Percentiles rank a stretch among this genome's conserved stretches.
phyloP scores from a whole-genome alignment of 1,140 invertebrate genomes.

The Proales similis region DNA sequence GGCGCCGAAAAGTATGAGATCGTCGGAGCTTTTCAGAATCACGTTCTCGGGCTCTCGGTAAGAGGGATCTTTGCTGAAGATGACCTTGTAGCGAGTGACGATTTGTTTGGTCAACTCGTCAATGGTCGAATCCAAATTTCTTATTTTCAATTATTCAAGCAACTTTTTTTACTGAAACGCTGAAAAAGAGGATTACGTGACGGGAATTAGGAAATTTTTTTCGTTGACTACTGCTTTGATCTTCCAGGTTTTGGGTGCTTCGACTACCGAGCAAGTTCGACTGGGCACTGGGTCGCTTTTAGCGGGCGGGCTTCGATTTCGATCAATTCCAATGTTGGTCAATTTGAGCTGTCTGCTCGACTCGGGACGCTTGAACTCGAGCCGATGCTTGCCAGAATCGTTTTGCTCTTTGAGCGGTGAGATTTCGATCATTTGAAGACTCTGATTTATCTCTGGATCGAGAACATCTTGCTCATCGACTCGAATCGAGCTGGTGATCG shows the following conservation, averaged over 20 bases:
- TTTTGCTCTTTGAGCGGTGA: no score
- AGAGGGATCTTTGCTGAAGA: conserved; percentile 9
- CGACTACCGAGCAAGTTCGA: no score
- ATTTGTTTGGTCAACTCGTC: conserved; percentile 31
- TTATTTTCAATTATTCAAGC: neutral
- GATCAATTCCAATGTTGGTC: no score
- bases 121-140: conserved; percentile 11
- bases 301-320: no score
- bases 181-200: neutral
- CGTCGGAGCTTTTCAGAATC: conserved; percentile 26
- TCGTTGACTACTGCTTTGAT: conserved; percentile 21
- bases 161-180: neutral
- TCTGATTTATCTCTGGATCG: no score
- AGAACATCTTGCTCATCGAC: no score
- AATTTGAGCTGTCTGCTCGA: no score
- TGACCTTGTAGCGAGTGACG: conserved; percentile 21
- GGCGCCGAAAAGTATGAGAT: conserved; percentile 27
- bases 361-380: no score
- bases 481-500: no score
- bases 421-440: no score
- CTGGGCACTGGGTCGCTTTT: no score
- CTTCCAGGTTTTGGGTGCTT: conserved; percentile 3
- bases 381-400: no score
- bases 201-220: conserved; percentile 32
- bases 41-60: conserved; percentile 30